Evolutionary conservation across 1,140 invertebrate genomes (phyloP).

Genomic region (Bactericera cockerelli): DNA sequence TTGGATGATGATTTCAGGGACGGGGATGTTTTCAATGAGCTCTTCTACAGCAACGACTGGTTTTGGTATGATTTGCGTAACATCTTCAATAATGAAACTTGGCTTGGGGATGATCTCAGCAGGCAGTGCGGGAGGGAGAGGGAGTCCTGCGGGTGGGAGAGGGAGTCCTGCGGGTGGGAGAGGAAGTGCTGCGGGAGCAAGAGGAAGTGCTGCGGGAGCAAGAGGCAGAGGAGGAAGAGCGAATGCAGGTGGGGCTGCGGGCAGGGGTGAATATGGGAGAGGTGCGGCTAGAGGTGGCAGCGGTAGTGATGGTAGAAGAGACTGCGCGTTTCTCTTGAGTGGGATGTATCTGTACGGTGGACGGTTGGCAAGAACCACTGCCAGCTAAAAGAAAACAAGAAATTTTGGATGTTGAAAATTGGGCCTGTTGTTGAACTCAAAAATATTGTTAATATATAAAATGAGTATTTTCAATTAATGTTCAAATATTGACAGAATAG

Average conservation of each 20-base stretch:
- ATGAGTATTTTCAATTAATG: too few species aligned
- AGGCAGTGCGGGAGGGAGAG: neutral
- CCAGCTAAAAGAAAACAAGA: constrained; percentile 1
- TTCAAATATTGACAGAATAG: too few species aligned
- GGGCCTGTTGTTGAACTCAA: too few species aligned
- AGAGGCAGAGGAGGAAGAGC: neutral
- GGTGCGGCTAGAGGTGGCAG: neutral
- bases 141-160: neutral
- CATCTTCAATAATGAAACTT: neutral
- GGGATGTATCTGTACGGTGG: constrained; percentile 4
- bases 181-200: neutral
- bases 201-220: neutral
- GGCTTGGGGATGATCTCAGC: constrained; percentile 3
- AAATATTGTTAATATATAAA: too few species aligned
- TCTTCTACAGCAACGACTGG: constrained; percentile 4
- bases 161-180: neutral
- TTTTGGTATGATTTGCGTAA: neutral
- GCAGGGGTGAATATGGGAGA: neutral
- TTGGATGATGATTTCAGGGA: constrained; percentile 5
- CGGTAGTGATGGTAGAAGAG: neutral
- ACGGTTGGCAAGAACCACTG: neutral
- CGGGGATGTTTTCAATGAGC: constrained; percentile 6
- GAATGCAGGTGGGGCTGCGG: neutral
- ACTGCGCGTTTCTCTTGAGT: neutral
- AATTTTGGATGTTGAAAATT: too few species aligned